Evolutionary conservation across 2,113 vertebrate species (phyloP), one percentile per base, ranked within the genome.

Genomic region (Catharus minimus): DNA sequence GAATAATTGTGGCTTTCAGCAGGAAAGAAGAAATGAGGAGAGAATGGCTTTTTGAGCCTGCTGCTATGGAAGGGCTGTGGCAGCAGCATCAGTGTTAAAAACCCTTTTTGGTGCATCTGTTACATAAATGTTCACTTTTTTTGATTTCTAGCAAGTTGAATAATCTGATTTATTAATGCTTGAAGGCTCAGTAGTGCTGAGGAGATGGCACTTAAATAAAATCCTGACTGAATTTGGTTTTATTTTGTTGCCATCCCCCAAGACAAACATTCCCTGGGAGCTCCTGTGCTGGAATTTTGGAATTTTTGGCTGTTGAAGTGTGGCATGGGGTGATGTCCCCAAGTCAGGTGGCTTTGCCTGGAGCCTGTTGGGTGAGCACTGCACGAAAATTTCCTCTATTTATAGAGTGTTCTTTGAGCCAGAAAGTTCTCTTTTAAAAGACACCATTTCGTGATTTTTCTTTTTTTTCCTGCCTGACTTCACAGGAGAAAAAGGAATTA

Each of bases 1-100:
- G 82, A 73, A 82, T 90, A 94, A 95, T 82, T 90, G 90, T 93
- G 90, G 77, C 89, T 88, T 96, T 94, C 73, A 92, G 41, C 67
- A 84, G 75, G 15, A 79, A 53, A 46, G 73, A 33, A 77, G 71
- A 44, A 92, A 74, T 18, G 74, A 69, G 50, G 46, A 86, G 57
- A 79, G 57, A 89, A 77, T 87, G 88, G 77, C 32, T 79, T 89
- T 92, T 88, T 33, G 76, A 82, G 84, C n/a, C 62, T 32, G 73
- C 65, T 49, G 62, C 93, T 92, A 18, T 72, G 60, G 69, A 84
- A 92, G 75, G 91, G 52, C 93, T 72, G 62, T 88, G 83, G 86
- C 61, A 91, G 62, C 77, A 92, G 10, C 53, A 61, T n/a, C 85
- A 60, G 47, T 9, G 50, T 55, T 38, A 13, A 18, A 2, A 90